Evolutionary conservation across 2,113 vertebrate genomes (phyloP).

Genomic region (Microtus montanus): DNA sequence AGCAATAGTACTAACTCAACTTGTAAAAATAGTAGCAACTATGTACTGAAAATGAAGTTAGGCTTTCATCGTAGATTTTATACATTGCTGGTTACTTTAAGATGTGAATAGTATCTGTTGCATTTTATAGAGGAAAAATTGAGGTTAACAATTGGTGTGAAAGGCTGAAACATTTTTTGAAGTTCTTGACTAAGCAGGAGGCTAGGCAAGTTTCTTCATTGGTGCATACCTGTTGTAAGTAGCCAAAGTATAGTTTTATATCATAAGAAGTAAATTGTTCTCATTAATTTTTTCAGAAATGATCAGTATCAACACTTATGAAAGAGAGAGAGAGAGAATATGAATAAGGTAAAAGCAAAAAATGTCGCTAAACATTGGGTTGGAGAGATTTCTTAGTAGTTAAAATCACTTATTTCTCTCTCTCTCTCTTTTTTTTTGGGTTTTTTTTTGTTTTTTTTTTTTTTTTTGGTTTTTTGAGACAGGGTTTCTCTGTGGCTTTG

Average conservation of each 20-base stretch:
- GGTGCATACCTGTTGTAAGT: not conserved
- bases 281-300: not conserved
- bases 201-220: not conserved
- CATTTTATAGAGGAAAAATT: not conserved
- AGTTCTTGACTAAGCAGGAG: not conserved
- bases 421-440: no score
- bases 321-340: not conserved
- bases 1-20: not conserved
- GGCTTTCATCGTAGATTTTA: not conserved
- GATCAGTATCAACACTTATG: not conserved
- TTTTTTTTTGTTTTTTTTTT: no score
- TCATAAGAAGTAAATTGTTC: not conserved
- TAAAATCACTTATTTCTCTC: not conserved
- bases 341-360: not conserved
- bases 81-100: not conserved
- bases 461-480: no score
- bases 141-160: not conserved
- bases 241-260: not conserved
- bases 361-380: not conserved
- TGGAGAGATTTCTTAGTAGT: not conserved
- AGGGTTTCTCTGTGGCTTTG: no score
- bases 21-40: not conserved
- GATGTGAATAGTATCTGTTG: not conserved
- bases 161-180: not conserved
- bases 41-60: not conserved